Conservation (phyloP, 1,140 invertebrate genomes). For the Linepithema humile region DNA sequence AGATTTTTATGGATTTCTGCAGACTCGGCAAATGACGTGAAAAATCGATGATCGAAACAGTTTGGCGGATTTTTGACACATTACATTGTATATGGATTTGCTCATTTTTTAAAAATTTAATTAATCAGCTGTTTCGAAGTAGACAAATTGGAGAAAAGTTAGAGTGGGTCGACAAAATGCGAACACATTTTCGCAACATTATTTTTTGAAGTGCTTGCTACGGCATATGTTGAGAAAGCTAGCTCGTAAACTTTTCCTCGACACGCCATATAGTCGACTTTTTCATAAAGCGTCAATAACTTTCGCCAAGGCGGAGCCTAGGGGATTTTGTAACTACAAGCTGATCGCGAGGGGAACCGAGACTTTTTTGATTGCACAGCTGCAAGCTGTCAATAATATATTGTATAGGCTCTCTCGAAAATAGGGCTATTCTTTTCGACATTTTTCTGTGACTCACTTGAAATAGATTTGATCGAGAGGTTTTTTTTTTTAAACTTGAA, state of each 20-base stretch:
- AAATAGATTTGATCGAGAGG: too few species aligned
- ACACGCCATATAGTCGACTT: neutral
- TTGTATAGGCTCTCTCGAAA: neutral
- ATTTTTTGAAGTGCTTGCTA: constrained; percentile 19
- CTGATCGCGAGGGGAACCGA: neutral
- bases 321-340: neutral
- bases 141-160: constrained; percentile 16
- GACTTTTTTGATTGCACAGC: neutral
- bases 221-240: constrained; percentile 26
- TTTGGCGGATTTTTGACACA: neutral
- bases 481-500: neutral
- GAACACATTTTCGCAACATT: neutral
- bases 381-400: constrained; percentile 21
- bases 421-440: neutral
- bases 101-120: neutral
- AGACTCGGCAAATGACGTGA: neutral
- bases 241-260: constrained; percentile 28
- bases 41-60: neutral
- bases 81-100: neutral
- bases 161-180: neutral
- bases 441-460: neutral
- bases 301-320: constrained; percentile 17
- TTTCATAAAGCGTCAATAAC: constrained; percentile 59
- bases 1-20: neutral
- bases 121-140: neutral